Evolutionary conservation across 2,113 vertebrate species (phyloP).

Genomic region (Neopipo cinnamomea): DNA sequence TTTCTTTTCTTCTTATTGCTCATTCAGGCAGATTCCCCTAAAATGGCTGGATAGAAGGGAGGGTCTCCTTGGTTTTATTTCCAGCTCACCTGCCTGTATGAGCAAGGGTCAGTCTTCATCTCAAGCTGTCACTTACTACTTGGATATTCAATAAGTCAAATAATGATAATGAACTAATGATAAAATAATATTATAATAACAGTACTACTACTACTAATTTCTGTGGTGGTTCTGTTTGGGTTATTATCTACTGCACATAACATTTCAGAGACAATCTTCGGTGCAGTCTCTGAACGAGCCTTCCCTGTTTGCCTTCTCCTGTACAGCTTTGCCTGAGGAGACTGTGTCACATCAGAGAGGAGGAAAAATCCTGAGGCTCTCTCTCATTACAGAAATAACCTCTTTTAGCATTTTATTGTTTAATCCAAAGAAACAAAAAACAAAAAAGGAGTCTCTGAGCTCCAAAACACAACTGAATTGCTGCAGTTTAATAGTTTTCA

Average conservation of each 20-base stretch:
- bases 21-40: background rate
- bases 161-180: background rate
- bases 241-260: background rate
- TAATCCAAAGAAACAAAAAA: background rate
- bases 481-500: background rate
- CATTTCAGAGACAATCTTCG: background rate
- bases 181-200: background rate
- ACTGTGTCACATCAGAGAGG: background rate
- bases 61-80: background rate
- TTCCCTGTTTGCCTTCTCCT: background rate
- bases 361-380: background rate
- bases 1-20: background rate
- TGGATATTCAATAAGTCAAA: background rate
- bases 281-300: background rate
- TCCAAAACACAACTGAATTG: background rate
- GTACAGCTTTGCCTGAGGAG: background rate
- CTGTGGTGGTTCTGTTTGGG: background rate
- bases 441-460: background rate
- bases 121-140: background rate
- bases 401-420: background rate
- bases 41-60: background rate
- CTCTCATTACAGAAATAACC: background rate
- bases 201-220: background rate
- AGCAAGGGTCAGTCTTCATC: background rate
- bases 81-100: background rate